Evolutionary conservation across 2,888 invertebrate genomes (phyloP), one percentile per base, ranked within the genome.

Genomic region (Emesis castigata): DNA sequence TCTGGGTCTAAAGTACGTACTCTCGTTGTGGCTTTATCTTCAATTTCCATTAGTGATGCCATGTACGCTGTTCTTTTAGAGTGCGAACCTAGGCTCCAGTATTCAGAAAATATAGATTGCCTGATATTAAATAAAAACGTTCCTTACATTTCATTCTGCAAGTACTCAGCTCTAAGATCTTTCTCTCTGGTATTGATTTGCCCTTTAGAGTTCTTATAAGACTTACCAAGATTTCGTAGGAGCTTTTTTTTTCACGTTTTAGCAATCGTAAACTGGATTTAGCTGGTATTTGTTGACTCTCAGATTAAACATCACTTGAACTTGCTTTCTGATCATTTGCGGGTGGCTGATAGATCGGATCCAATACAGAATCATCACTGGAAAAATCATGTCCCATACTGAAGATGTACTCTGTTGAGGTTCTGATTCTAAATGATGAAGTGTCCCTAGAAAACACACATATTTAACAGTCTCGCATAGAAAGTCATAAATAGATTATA

Each of bases 141-240:
- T 53, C 53, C 53, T 31, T 64, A 31, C 64, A 64, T 31, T 64
- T 64, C 53, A 53, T 53, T 64, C 64, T 26, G 31, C 64, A 31
- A 18, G 64, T 26, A 64, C 29, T 16, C 31, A 64, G 31, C 31
- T 64, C 16, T 64, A 31, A 31, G 4, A 64, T 64, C 31, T 64
- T 26, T 26, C 64, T 26, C 29, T 64, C 18, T 64, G 26, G 16
- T 14, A 64, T 64, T 16, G 11, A 31, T 64, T 64, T 64, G 22
- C 64, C 64, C 31, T 26, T 31, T 9, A 64, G 16, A 9, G 14
- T 64, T 16, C n/a, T 31, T 31, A 16, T 31, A 64, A 31, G 64
- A 26, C 31, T 64, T n/a, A 64, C 26, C 31, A 31, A 64, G 31
- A 64, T 64, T 64, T 64, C 64, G n/a, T 64, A 31, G 16, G n/a